Conservation (phyloP, 2,888 invertebrate genomes). For the Plagodis dolabraria region DNA sequence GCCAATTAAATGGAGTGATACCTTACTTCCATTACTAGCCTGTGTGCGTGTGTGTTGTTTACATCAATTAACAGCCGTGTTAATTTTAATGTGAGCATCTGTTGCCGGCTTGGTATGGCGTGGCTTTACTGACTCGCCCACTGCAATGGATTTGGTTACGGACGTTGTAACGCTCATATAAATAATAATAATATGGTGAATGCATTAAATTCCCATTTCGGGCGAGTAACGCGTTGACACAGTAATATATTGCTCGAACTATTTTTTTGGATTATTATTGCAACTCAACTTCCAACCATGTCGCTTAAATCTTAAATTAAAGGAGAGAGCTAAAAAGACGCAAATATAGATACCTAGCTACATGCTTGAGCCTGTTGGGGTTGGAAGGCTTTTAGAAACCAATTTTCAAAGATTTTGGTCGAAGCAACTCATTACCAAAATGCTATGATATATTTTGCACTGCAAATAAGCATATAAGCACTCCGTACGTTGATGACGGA, state of each 20-base stretch:
- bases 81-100: constrained; percentile 71
- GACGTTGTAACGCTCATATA: constrained; percentile 3
- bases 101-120: constrained; percentile 55
- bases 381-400: too few relatives aligned
- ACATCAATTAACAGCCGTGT: constrained; percentile 79
- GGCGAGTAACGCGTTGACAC: background rate
- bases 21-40: constrained; percentile 79
- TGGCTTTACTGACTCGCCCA: constrained; percentile 51
- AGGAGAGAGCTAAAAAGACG: too few relatives aligned
- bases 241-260: constrained; percentile 1
- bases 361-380: too few relatives aligned
- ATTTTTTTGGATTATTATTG: background rate
- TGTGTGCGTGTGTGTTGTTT: constrained; percentile 62
- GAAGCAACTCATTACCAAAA: too few relatives aligned
- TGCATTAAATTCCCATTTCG: constrained; percentile 9
- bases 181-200: constrained; percentile 1
- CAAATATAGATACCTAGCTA: too few relatives aligned
- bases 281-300: background rate
- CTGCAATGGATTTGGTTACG: constrained; percentile 24
- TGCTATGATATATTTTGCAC: too few relatives aligned
- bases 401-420: too few relatives aligned
- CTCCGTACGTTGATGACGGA: too few relatives aligned
- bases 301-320: too few relatives aligned
- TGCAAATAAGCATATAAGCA: too few relatives aligned
- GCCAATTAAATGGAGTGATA: constrained; percentile 83